Evolutionary conservation across 2,888 invertebrate species (phyloP), one percentile per base, ranked within the genome.

Genomic region (Leptothorax acervorum): DNA sequence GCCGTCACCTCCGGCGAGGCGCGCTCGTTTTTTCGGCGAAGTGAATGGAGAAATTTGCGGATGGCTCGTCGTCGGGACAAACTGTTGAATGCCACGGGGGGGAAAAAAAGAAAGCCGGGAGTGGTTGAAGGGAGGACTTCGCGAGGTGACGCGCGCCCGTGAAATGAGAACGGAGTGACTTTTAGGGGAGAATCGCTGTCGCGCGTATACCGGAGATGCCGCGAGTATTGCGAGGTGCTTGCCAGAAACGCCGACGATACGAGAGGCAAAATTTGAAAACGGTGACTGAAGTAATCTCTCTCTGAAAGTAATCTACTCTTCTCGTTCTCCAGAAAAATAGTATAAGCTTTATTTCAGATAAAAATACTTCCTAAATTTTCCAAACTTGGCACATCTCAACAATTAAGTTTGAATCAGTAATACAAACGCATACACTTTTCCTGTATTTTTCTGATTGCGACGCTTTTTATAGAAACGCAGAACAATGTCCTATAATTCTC

Each of bases 41-140:
- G 42, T 62, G 79, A 62, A 71, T 75, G 75, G 76, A 63, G 85
- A 73, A 78, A 85, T 83, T 73, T 82, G 82, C 84, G 82, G 81
- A 84, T 89, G 85, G 82, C 63, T 83, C 86, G 66, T 55, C 84
- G 78, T 51, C 81, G 78, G 87, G 88, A 91, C 90, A 92, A 92
- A 92, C 91, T 91, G 92, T 87, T 89, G 92, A 91, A 92, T 90
- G 85, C 81, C 84, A 84, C 83, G 42, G 84, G 85, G 48, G 15
- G 48, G 18, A n/a, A n/a, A 63, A 68, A 76, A 51, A 48, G 48
- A 66, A 51, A 68, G 35, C 23, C 45, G 62, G 62, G 71, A 71
- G 57, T 39, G 62, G 71, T 35, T 42, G 81, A 18, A 45, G 84
- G 63, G 76, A 66, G 35, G 31, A 66, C 62, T 63, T 66, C 62